Base-by-base conservation (phyloP, 1,140 invertebrate genomes). In the Diprion similis region DNA sequence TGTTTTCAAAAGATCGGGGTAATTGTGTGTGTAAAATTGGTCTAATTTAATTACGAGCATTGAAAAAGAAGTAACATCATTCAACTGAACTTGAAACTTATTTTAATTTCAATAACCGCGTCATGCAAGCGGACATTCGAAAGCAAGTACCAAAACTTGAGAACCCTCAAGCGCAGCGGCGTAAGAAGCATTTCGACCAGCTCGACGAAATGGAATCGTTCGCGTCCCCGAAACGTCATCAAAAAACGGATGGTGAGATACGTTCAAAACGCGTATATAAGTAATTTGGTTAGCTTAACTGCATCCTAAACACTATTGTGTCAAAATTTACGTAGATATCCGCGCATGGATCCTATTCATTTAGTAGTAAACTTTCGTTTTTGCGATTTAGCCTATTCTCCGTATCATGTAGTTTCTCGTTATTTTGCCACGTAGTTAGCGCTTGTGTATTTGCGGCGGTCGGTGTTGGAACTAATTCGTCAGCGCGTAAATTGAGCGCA, bases 171-270 rank as follows among this genome's bases (percentile, higher is more conserved):
- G 68, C 80, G 72, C 78, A 80, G 70, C 80, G 78, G 80, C 82
- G 81, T 77, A 83, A 83, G 77, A 84, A 81, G 72, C 74, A 72
- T 46, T 45, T 48, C 48, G 77, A 84, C 59, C 79, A 80, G 78
- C 80, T 80, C 76, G 79, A 80, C 82, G 80, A 80, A 81, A 88
- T 88, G 87, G 87, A 88, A 74, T 81, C 84, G 77, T 87, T 84
- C 75, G 80, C 80, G 68, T 84, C 85, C 7, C 81, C 86, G 51
- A 87, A 86, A 85, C 83, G 82, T 83, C 85, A 59, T 59, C 51
- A 83, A 77, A 88, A 87, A 79, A 78, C 69, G 73, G 86, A 88
- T 78, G 87, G 87, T 88, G 81, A 86, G 85, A 79, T 75, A 73
- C 68, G 67, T 76, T 78, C 71, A 46, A 48, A 68, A 11, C 66